Base-by-base conservation (phyloP, 2,888 invertebrate species). In the Melinopterus prodromus region DNA sequence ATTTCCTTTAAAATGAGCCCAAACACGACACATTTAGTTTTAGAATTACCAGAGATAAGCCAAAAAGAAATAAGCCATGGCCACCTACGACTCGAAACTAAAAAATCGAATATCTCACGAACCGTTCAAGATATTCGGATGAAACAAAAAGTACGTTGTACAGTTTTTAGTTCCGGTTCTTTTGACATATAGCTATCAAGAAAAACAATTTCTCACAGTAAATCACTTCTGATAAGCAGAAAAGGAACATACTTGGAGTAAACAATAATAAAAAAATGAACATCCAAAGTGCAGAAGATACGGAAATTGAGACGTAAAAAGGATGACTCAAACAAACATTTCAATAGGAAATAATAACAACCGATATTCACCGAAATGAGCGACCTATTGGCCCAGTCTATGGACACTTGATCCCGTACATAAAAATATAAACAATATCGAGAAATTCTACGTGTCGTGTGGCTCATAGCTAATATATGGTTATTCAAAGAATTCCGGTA, bases 401-500 rank as follows among this genome's bases (percentile, higher is more conserved):
- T 12, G 12, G 53, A 26, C 26, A 26, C 26, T 26, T 26, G 26
- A 26, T 26, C 26, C 26, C 26, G 3, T 26, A 26, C 2, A 53
- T 53, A 53, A 53, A 53, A 53, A 53, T 53, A 53, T 53, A 53
- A 53, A 53, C 53, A 53, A 53, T 53, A 53, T 53, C 53, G 53
- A 53, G 53, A 53, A 53, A 53, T 53, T 53, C 53, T 53, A 9
- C 53, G 53, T 53, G 53, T 53, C 5, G 12, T 53, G 53, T 7
- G 12, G 12, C 7, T 53, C 53, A 53, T 53, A 53, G 53, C 53
- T 53, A 26, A 26, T 53, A 6, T 4, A 12, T 7, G 5, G 53
- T 12, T 53, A 53, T 2, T 53, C 12, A 12, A 53, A 53, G 53
- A 53, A 53, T 53, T 53, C 53, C 53, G 53, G 1, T 53, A 12